Base-by-base conservation (phyloP, 2,888 invertebrate genomes). In the Cancer borealis region DNA sequence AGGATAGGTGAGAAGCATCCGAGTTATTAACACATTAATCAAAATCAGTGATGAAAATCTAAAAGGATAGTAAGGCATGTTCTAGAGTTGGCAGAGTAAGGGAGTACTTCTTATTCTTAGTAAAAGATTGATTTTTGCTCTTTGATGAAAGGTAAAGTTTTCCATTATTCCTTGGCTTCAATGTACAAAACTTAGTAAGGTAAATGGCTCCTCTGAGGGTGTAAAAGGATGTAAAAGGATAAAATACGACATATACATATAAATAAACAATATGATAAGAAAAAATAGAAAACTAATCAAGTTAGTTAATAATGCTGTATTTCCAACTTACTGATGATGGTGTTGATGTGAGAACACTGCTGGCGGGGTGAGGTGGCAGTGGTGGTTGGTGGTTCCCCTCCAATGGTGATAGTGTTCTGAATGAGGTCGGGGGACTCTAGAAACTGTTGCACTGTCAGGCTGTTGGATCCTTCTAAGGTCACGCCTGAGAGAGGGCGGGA, bases 401-500 rank as follows among this genome's bases (percentile, higher is more conserved):
- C 94, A 12, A 92, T 92, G 21, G 94, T 94, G 39, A 92, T 92
- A 17, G 94, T 94, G 91, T 89, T 91, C 49, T 94, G 94, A 79
- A 92, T 94, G 45, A 94, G 89, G n/a, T 92, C 94, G 21, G 95
- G 94, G 12, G 93, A 79, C 3, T 95, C 95, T 5, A 95, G 54
- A 2, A 95, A 47, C 92, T 95, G 94, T 49, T 95, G 95, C 45
- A 95, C 94, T n/a, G 93, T 95, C 91, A 95, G 39, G 12, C 93
- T 91, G 10, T 46, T 73, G 6, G 92, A 60, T 17, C 95, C 93
- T 49, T 95, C 95, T 14, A 95, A 39, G 39, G 95, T 92, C 12
- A 94, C 94, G 12, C 92, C 94, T 94, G 94, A 45, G 14, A 95
- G 14, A 84, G 39, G 12, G 14, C 45, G 17, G 66, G 3, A 17